Percentiles rank a stretch among this genome's conserved stretches.
phyloP scores from a whole-genome alignment of 2,888 invertebrate species.

The Orthosia gothica region DNA sequence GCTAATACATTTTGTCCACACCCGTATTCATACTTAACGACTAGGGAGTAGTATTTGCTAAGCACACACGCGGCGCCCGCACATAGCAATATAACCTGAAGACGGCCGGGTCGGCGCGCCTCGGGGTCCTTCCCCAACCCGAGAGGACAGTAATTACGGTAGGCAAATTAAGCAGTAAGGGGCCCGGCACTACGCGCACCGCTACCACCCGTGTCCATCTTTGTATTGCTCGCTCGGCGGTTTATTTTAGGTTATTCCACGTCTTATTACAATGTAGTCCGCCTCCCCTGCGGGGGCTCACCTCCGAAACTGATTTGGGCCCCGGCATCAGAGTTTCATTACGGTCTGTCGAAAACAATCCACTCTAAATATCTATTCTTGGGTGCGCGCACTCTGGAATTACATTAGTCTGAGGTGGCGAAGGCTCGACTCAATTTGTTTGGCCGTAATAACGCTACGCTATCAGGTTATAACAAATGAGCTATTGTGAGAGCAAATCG shows the following conservation, averaged over 20 bases:
- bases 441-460: conserved; percentile 90
- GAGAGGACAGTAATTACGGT: conserved; percentile 92
- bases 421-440: conserved; percentile 92
- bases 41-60: conserved; percentile 90
- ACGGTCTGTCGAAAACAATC: conserved; percentile 92
- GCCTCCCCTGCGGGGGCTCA: conserved; percentile 90
- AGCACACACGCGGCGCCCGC: conserved; percentile 90
- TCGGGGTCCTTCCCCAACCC: conserved; percentile 88
- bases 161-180: conserved; percentile 92
- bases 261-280: conserved; percentile 91
- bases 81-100: conserved; percentile 90
- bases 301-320: conserved; percentile 90
- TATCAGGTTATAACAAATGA: conserved; percentile 91
- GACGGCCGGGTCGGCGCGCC: conserved; percentile 86
- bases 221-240: conserved; percentile 84
- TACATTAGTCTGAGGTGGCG: conserved; percentile 92
- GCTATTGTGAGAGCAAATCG: conserved; percentile 90
- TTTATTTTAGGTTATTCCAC: conserved; percentile 91
- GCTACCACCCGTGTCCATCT: conserved; percentile 86
- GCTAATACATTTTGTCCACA: conserved; percentile 92
- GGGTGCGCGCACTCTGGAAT: conserved; percentile 90
- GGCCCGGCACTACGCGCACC: conserved; percentile 74
- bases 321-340: conserved; percentile 91
- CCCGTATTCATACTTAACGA: conserved; percentile 91
- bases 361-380: conserved; percentile 92